phyloP scores from a whole-genome alignment of 2,797 vertebrate genomes.

The Hydrocynus forskahlii region DNA sequence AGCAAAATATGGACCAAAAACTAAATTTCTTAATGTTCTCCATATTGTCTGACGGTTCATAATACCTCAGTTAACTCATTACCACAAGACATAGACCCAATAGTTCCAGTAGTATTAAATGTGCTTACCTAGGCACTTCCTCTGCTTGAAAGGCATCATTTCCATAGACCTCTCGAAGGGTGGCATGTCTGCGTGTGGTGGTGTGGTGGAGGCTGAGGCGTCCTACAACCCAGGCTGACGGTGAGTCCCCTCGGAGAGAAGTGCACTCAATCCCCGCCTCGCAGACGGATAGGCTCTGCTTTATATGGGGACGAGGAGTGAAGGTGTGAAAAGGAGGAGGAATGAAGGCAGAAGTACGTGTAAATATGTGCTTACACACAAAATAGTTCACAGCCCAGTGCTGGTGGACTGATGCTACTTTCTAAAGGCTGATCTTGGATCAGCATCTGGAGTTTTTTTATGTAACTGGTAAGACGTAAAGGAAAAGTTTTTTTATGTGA shows the following conservation, averaged over 20 bases:
- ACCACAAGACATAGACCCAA: background rate
- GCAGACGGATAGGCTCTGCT: constrained; percentile 38
- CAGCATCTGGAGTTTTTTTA: background rate
- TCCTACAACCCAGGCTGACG: constrained; percentile 64
- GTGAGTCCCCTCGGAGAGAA: constrained; percentile 70
- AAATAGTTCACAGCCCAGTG: constrained; percentile 44
- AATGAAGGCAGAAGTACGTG: background rate
- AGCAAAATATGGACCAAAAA: background rate
- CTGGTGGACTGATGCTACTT: constrained; percentile 43
- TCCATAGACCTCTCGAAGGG: constrained; percentile 83
- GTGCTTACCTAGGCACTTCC: constrained; percentile 79
- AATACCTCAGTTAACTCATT: background rate
- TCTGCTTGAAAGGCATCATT: constrained; percentile 81
- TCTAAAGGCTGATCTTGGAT: constrained; percentile 8
- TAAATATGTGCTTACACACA: constrained; percentile 44
- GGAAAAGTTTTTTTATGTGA: too few species aligned
- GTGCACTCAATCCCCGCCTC: constrained; percentile 65
- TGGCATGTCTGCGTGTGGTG: constrained; percentile 73
- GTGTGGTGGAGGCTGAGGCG: constrained; percentile 14
- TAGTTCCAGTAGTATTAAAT: too few species aligned
- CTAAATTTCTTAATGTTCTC: too few species aligned
- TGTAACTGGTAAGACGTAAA: too few species aligned
- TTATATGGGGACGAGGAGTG: constrained; percentile 67
- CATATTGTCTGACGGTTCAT: background rate
- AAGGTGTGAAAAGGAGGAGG: constrained; percentile 63